A percentile compares a stretch with the other conserved stretches of the same genome.
These are phyloP conservation scores for Xiphias gladius DNA, from an alignment of 2,113 vertebrate species.

Conservation along the genomic window DNA sequence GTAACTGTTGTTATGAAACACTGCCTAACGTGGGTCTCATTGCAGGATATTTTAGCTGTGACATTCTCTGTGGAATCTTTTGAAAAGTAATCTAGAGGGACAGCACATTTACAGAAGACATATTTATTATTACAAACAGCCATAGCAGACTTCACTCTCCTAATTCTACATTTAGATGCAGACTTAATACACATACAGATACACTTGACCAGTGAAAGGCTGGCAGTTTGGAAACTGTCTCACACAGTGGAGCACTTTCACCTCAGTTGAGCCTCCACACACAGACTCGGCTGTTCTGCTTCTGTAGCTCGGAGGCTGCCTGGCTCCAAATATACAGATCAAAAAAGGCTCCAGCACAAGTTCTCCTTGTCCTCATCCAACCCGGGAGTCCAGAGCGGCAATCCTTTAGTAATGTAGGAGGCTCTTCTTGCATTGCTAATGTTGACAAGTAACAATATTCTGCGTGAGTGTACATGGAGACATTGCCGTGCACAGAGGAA, in stretches of 20 bases:
- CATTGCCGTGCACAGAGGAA: slow-evolving; percentile 1
- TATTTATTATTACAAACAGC: slow-evolving; percentile 54
- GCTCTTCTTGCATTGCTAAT: slow-evolving; percentile 54
- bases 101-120: not conserved
- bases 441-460: slow-evolving; percentile 60
- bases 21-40: not conserved
- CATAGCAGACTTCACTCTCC: not conserved
- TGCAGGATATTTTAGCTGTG: not conserved
- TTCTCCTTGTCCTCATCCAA: slow-evolving; percentile 68
- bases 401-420: not conserved
- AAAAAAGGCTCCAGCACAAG: slow-evolving; percentile 68
- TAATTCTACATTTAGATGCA: slow-evolving; percentile 48
- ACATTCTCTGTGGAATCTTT: not conserved
- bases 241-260: slow-evolving; percentile 67
- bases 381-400: slow-evolving; percentile 17
- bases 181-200: slow-evolving; percentile 34
- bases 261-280: slow-evolving; percentile 42
- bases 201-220: slow-evolving; percentile 30
- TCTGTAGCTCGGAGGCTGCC: slow-evolving; percentile 35
- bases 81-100: not conserved
- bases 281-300: slow-evolving; percentile 73
- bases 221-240: slow-evolving; percentile 52
- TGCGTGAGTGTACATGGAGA: not conserved
- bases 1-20: not conserved
- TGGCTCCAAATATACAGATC: slow-evolving; percentile 69